These are phyloP conservation scores for Pyrrhia umbra DNA, from an alignment of 2,888 invertebrate species.

Conservation along the genomic window DNA sequence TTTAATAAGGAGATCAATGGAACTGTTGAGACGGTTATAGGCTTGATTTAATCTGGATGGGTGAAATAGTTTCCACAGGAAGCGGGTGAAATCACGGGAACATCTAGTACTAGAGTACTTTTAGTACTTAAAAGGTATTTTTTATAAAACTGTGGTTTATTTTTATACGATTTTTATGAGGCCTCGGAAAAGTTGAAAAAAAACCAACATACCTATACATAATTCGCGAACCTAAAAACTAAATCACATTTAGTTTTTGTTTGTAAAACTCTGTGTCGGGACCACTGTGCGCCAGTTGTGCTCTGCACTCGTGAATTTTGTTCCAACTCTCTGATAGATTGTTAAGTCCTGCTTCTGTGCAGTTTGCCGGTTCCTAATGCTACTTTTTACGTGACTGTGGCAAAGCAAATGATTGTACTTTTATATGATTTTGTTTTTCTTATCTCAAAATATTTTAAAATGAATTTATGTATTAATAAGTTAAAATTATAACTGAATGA, in stretches of 20 bases:
- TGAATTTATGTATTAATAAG: background rate
- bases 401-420: slow-evolving; percentile 4
- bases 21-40: too few species aligned
- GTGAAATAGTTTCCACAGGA: too few species aligned
- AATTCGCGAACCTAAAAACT: background rate
- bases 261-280: slow-evolving; percentile 1
- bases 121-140: too few species aligned
- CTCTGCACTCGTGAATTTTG: slow-evolving; percentile 55
- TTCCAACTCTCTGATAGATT: slow-evolving; percentile 61
- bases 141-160: too few species aligned
- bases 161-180: too few species aligned
- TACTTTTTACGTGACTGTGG: slow-evolving; percentile 45
- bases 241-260: slow-evolving; percentile 12
- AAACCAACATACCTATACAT: too few species aligned
- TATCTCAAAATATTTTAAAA: slow-evolving; percentile 17
- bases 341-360: slow-evolving; percentile 53
- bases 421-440: slow-evolving; percentile 10
- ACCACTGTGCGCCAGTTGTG: slow-evolving; percentile 41
- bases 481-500: background rate
- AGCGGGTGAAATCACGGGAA: too few species aligned
- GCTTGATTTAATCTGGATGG: too few species aligned
- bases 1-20: too few species aligned
- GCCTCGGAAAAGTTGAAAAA: too few species aligned
- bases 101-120: too few species aligned
- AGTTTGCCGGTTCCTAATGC: slow-evolving; percentile 46